Evolutionary conservation across 2,113 vertebrate genomes (phyloP).

Genomic region (Cacatua alba): DNA sequence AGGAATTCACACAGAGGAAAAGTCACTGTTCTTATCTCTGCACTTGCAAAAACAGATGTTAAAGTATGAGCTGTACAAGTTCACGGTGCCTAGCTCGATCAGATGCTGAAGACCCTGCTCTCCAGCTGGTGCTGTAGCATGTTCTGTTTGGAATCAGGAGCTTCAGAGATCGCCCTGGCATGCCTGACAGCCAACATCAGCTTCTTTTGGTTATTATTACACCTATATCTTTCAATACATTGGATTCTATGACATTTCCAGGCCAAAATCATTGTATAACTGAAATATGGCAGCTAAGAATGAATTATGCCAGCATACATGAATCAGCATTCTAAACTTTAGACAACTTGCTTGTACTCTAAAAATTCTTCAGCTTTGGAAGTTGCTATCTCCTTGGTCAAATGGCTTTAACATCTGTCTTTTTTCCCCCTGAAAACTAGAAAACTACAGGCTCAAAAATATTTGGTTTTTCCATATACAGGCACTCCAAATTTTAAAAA

Average conservation of each 20-base stretch:
- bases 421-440: accelerated
- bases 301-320: neutral
- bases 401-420: neutral
- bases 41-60: neutral
- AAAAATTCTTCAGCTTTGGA: neutral
- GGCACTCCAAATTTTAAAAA: neutral
- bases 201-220: neutral
- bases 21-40: neutral
- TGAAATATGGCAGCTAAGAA: neutral
- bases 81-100: neutral
- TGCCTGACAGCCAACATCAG: accelerated
- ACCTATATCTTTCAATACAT: neutral
- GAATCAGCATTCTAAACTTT: neutral
- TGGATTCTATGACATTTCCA: neutral
- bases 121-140: neutral
- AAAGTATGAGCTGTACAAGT: neutral
- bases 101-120: neutral
- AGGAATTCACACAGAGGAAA: neutral
- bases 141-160: neutral
- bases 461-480: neutral
- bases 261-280: neutral
- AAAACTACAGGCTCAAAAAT: neutral
- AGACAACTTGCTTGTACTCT: neutral
- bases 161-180: neutral
- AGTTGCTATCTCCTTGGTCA: neutral